A percentile compares a stretch with the other conserved stretches of the same genome.
Conservation (phyloP, 2,888 invertebrate species). For the Drosophila parthenogenetica region DNA sequence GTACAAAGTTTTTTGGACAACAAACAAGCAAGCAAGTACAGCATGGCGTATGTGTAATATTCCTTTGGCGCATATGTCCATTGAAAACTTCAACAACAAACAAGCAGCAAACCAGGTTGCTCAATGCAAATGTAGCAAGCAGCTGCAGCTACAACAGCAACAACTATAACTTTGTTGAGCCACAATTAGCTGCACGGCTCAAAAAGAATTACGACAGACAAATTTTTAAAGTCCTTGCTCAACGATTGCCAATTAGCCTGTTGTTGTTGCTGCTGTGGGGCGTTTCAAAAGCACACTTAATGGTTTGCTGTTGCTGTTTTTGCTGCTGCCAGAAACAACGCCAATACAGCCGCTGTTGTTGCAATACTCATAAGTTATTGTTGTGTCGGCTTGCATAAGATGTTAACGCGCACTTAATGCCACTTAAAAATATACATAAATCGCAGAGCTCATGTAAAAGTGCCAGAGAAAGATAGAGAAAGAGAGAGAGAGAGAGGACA, state of each 20-base stretch:
- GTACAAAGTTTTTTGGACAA: slow-evolving; percentile 58
- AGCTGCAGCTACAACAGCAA: slow-evolving; percentile 27
- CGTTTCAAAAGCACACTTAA: slow-evolving; percentile 53
- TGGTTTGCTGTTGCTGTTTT: slow-evolving; percentile 32
- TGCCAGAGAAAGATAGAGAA: slow-evolving; percentile 1
- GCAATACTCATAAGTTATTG: slow-evolving; percentile 53
- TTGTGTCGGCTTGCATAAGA: slow-evolving; percentile 70
- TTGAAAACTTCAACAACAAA: slow-evolving; percentile 62
- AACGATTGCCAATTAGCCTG: slow-evolving; percentile 67
- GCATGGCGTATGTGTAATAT: slow-evolving; percentile 74
- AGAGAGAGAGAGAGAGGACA: background rate
- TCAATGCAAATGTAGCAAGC: slow-evolving; percentile 53
- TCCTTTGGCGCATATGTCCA: slow-evolving; percentile 62
- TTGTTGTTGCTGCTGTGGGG: slow-evolving; percentile 20
- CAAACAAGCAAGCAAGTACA: slow-evolving; percentile 44
- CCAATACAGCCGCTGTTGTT: slow-evolving; percentile 25
- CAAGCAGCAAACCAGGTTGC: slow-evolving; percentile 38
- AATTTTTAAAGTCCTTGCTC: slow-evolving; percentile 41
- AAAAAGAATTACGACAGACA: slow-evolving; percentile 55
- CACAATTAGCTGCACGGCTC: slow-evolving; percentile 65
- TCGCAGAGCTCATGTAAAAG: slow-evolving; percentile 46
- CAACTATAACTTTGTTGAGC: slow-evolving; percentile 6
- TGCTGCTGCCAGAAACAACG: slow-evolving; percentile 14
- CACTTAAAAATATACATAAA: slow-evolving; percentile 80
- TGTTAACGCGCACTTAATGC: slow-evolving; percentile 81